Percentiles rank a stretch among this genome's conserved stretches.
Conservation (phyloP, 2,797 vertebrate species). For the Rhabdomys pumilio region DNA sequence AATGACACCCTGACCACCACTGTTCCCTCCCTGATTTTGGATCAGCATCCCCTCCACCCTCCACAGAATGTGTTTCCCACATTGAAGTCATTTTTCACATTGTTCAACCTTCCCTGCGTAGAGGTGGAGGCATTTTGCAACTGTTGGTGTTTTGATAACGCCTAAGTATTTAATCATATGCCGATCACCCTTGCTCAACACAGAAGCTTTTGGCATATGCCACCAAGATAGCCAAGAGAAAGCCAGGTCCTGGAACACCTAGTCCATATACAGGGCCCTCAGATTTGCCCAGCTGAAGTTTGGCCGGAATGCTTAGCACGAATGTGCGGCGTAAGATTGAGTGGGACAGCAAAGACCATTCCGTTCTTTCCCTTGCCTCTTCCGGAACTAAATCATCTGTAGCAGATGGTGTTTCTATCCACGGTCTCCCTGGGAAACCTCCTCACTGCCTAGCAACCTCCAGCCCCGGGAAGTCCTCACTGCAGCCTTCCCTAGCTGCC, state of each 20-base stretch:
- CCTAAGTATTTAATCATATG: constrained; percentile 77
- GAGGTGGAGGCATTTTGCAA: constrained; percentile 70
- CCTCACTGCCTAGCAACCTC: constrained; percentile 80
- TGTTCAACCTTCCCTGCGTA: constrained; percentile 67
- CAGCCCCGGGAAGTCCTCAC: constrained; percentile 16
- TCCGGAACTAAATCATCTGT: constrained; percentile 75
- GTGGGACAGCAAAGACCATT: constrained; percentile 68
- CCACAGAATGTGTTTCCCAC: constrained; percentile 75
- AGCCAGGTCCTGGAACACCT: neutral
- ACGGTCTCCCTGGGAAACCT: constrained; percentile 82
- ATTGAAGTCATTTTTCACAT: constrained; percentile 82
- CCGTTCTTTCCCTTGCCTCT: constrained; percentile 75
- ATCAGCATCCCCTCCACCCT: constrained; percentile 73
- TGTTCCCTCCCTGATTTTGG: constrained; percentile 61
- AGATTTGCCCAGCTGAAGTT: neutral
- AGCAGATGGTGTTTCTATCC: constrained; percentile 82
- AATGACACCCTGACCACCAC: constrained; percentile 81
- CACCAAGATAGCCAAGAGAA: constrained; percentile 31
- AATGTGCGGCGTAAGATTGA: constrained; percentile 51
- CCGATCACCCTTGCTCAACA: neutral
- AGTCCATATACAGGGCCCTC: neutral
- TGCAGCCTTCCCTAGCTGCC: neutral
- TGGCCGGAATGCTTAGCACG: neutral
- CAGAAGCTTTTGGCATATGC: neutral
- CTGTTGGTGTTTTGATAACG: constrained; percentile 75